Percentiles rank a stretch among this genome's conserved stretches.
Evolutionary conservation across 2,113 vertebrate species (phyloP).

Genomic region (Vidua macroura): DNA sequence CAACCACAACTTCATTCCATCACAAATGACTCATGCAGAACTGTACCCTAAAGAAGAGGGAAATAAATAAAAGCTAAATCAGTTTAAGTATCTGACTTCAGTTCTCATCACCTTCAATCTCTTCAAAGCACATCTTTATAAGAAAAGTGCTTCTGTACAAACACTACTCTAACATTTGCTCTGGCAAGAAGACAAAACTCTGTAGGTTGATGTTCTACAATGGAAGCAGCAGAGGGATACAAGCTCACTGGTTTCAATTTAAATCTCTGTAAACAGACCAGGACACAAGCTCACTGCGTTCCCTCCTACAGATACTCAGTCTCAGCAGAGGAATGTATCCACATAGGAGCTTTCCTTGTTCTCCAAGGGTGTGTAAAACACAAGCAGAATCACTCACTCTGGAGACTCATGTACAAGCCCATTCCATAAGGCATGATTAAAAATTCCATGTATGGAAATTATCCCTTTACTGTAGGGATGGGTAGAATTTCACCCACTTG

Average conservation of each 20-base stretch:
- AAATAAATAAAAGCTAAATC: constrained; percentile 61
- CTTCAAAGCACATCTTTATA: not conserved
- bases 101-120: not conserved
- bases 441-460: not conserved
- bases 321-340: too few relatives aligned
- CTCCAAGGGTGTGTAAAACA: not conserved
- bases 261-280: not conserved
- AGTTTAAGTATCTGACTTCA: not conserved
- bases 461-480: not conserved
- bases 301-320: not conserved
- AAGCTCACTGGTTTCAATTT: not conserved
- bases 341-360: not conserved
- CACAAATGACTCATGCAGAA: constrained; percentile 18
- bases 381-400: not conserved
- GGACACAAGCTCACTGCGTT: not conserved
- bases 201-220: not conserved
- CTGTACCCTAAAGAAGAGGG: constrained; percentile 16
- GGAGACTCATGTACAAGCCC: not conserved
- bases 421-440: not conserved
- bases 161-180: not conserved
- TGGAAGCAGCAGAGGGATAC: not conserved
- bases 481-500: not conserved
- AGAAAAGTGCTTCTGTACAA: not conserved
- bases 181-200: not conserved
- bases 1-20: constrained; percentile 23